Percentiles rank a stretch among this genome's conserved stretches.
These are phyloP conservation scores for Periphyllus acericola DNA, from an alignment of 2,888 invertebrate species.

Conservation along the genomic window DNA sequence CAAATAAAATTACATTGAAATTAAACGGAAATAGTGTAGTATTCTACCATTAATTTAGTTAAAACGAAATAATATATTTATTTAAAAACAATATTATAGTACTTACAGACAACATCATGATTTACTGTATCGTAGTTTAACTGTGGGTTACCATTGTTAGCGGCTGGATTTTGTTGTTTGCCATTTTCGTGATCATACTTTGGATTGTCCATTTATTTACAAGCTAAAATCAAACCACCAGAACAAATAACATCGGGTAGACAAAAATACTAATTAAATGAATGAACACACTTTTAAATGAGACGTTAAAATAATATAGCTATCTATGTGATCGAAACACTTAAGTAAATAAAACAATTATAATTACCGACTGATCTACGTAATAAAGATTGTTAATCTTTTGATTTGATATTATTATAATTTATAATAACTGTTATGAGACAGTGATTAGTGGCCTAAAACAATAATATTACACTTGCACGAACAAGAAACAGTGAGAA, in stretches of 20 bases:
- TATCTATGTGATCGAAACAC: not conserved
- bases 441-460: not conserved
- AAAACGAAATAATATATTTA: too few species aligned
- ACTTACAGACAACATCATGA: slow-evolving; percentile 3
- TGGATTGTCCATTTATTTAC: slow-evolving; percentile 45
- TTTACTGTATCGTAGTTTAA: not conserved
- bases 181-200: slow-evolving; percentile 19
- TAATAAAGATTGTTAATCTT: not conserved
- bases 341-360: not conserved
- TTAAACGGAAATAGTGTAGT: too few species aligned
- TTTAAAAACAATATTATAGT: not conserved
- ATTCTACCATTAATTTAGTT: too few species aligned
- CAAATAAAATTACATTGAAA: too few species aligned
- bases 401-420: not conserved
- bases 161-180: not conserved
- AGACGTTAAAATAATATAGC: not conserved
- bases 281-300: not conserved
- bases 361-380: not conserved
- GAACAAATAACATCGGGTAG: not conserved
- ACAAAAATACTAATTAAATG: not conserved
- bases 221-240: not conserved
- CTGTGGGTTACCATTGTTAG: not conserved
- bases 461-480: not conserved
- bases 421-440: not conserved
- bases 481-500: not conserved